Evolutionary conservation across 2,797 vertebrate species (phyloP).

Genomic region (Siniperca obscura): DNA sequence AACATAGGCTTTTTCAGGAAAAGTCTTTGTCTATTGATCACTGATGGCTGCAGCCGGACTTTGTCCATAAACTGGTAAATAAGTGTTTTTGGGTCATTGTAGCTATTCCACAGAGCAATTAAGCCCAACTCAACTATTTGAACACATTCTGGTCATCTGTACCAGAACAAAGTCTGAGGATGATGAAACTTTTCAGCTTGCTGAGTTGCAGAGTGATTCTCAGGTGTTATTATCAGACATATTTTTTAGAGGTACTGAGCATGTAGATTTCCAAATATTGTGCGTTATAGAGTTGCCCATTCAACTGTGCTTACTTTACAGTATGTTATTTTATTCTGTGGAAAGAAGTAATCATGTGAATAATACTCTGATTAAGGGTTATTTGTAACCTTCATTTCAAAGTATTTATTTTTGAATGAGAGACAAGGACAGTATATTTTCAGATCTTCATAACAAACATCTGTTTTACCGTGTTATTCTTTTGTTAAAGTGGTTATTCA

Average conservation of each 20-base stretch:
- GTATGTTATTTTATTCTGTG: constrained; percentile 6
- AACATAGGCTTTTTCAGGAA: not conserved
- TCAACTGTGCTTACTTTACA: constrained; percentile 2
- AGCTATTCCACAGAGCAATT: not conserved
- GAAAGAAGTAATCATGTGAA: constrained; percentile 7
- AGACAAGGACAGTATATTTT: constrained; percentile 50
- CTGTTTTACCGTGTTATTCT: constrained; percentile 22
- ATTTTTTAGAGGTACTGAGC: not conserved
- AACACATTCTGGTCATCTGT: constrained; percentile 5
- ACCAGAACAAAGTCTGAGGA: not conserved
- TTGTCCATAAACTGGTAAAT: not conserved
- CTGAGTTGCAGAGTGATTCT: not conserved
- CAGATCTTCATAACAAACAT: constrained; percentile 21
- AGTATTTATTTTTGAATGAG: constrained; percentile 69
- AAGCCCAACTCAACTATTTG: constrained; percentile 1
- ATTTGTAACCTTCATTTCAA: constrained; percentile 39
- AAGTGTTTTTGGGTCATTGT: not conserved
- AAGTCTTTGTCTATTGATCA: not conserved
- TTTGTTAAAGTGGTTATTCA: constrained; percentile 15
- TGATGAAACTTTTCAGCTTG: not conserved
- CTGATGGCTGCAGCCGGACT: not conserved
- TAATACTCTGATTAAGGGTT: constrained; percentile 41
- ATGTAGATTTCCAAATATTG: not conserved
- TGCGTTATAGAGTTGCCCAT: not conserved
- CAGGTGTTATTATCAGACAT: not conserved